Evolutionary conservation across 2,797 vertebrate species (phyloP).

Genomic region (Thripadectes ignobilis): DNA sequence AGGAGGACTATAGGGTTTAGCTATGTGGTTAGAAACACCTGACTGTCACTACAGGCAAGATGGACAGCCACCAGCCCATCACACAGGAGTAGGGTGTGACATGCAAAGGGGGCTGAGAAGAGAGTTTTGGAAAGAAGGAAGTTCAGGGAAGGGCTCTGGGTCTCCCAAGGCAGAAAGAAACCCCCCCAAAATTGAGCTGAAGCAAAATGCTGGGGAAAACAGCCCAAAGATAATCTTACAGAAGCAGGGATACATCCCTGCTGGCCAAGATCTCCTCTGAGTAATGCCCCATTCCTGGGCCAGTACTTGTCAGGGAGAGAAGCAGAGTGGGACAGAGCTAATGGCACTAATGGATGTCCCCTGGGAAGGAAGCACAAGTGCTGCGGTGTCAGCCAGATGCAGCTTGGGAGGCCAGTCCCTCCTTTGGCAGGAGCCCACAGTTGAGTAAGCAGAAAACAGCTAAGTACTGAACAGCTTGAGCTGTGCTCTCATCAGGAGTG

Average conservation of each 20-base stretch:
- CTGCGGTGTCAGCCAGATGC: not conserved
- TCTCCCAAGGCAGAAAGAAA: not conserved
- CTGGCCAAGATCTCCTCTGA: not conserved
- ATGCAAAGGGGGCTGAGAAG: not conserved
- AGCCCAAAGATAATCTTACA: not conserved
- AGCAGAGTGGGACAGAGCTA: not conserved
- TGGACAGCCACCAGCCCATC: not conserved
- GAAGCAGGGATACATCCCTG: not conserved
- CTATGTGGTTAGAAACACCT: not conserved
- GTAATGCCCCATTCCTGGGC: not conserved
- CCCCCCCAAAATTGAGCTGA: not conserved
- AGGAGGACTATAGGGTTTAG: not conserved
- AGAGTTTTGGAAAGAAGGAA: not conserved
- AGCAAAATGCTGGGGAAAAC: not conserved
- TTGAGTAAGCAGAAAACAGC: not conserved
- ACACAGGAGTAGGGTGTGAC: not conserved
- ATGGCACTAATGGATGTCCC: not conserved
- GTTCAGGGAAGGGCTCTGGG: not conserved
- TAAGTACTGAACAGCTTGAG: not conserved
- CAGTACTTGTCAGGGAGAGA: not conserved
- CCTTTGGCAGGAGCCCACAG: not conserved
- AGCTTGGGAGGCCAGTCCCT: not conserved
- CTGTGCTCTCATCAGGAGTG: no score
- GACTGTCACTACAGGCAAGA: not conserved
- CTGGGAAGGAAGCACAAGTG: not conserved